phyloP scores from a whole-genome alignment of 1,140 invertebrate species.

The Philotrypesis tridentata region DNA sequence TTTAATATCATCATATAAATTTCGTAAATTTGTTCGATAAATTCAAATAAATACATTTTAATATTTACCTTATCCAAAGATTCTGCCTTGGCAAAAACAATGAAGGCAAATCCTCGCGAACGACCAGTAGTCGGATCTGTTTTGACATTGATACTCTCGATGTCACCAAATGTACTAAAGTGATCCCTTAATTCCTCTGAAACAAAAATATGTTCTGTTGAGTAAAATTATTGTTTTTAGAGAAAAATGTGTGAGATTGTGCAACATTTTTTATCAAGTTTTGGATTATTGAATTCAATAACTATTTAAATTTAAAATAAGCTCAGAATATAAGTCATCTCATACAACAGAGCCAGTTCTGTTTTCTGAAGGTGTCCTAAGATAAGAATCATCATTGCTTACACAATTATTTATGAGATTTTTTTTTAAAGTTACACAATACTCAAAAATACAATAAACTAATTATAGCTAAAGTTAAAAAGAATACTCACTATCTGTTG shows the following conservation, averaged over 20 bases:
- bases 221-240: background rate
- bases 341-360: slow-evolving; percentile 63
- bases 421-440: background rate
- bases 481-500: slow-evolving; percentile 92
- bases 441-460: background rate
- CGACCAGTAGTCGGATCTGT: slow-evolving; percentile 92
- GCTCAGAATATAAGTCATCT: slow-evolving; percentile 58
- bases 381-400: slow-evolving; percentile 57
- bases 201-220: slow-evolving; percentile 59
- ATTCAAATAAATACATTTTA: background rate
- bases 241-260: background rate
- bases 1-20: slow-evolving; percentile 58
- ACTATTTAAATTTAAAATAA: slow-evolving; percentile 33
- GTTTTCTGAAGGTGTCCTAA: slow-evolving; percentile 70
- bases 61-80: slow-evolving; percentile 89
- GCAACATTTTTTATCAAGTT: background rate
- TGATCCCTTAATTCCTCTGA: slow-evolving; percentile 94
- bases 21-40: slow-evolving; percentile 11
- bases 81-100: slow-evolving; percentile 92
- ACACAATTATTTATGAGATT: background rate
- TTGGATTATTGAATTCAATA: slow-evolving; percentile 18
- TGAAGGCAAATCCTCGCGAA: slow-evolving; percentile 95
- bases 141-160: slow-evolving; percentile 95
- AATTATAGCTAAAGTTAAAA: slow-evolving; percentile 21
- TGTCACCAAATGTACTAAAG: slow-evolving; percentile 91